Evolutionary conservation across 2,797 vertebrate genomes (phyloP), one percentile per base, ranked within the genome.

Genomic region (Threskiornis aethiopicus): DNA sequence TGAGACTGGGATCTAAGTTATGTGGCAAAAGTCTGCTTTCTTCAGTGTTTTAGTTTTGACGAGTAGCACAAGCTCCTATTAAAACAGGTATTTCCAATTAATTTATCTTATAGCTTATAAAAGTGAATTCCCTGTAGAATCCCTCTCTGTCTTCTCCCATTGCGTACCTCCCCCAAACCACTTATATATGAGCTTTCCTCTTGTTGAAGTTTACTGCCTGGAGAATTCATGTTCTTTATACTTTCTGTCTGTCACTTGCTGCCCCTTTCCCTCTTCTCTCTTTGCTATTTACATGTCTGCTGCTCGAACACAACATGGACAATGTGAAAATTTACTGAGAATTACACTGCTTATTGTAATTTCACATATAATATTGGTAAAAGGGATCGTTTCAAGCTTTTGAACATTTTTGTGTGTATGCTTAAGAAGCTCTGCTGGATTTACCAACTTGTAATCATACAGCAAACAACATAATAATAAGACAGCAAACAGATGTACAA

Each of bases 141-240:
- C 4, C 0, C 3, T 79, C 5, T 58, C 15, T 69, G 5, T 9
- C 12, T 35, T 44, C 13, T 76, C 35, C 14, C 10, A 24, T 17
- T 54, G 11, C 13, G 13, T 15, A 35, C 2, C 5, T 55, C 19
- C 10, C 5, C 10, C 33, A 85, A n/a, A 49, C 1, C 2, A 25
- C 4, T 52, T 82, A 39, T 26, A 31, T 31, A 3, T 15, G 8
- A 54, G 9, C 44, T 79, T 67, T 8, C 13, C n/a, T 51, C 26
- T 37, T 39, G 11, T 31, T 77, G 33, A 64, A 58, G 6, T 69
- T 93, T 55, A 31, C 41, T 77, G 21, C 19, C 25, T 81, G 39
- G 17, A 80, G 10, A 66, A 9, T 4, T 65, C 5, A 12, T 18
- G 8, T 29, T 51, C 20, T 65, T 62, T 65, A 31, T 16, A 52